Evolutionary conservation across 2,888 invertebrate genomes (phyloP).

Genomic region (Eueremaeus valkanovi): DNA sequence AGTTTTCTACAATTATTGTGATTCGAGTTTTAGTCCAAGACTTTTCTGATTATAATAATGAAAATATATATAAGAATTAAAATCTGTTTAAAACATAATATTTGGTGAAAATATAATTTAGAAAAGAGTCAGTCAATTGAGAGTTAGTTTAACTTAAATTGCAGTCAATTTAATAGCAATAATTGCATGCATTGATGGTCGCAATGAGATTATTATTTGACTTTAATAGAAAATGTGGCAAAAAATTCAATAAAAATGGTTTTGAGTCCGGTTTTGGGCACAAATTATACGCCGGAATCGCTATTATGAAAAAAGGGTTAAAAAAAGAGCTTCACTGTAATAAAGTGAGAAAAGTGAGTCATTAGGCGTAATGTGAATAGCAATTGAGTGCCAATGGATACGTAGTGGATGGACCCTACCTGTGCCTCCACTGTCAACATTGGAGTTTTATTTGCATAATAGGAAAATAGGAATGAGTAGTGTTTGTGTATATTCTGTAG

Average conservation of each 20-base stretch:
- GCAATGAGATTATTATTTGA: not conserved
- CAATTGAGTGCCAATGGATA: not conserved
- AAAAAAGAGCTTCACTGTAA: not conserved
- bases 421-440: not conserved
- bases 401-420: not conserved
- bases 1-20: no score
- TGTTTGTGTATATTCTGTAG: no score
- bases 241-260: conserved; percentile 1
- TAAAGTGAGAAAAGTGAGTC: not conserved
- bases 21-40: no score
- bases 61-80: no score
- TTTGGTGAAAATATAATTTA: no score
- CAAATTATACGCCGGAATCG: not conserved
- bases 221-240: not conserved
- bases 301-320: not conserved
- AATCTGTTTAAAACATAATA: no score
- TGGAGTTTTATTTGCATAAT: not conserved
- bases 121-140: no score
- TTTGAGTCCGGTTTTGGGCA: not conserved
- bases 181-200: not conserved
- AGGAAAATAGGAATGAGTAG: no score
- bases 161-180: not conserved
- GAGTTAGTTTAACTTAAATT: no score
- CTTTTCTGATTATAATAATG: no score
- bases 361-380: no score